Evolutionary conservation across 1,140 invertebrate genomes (phyloP).

Genomic region (Hyles vespertilio): DNA sequence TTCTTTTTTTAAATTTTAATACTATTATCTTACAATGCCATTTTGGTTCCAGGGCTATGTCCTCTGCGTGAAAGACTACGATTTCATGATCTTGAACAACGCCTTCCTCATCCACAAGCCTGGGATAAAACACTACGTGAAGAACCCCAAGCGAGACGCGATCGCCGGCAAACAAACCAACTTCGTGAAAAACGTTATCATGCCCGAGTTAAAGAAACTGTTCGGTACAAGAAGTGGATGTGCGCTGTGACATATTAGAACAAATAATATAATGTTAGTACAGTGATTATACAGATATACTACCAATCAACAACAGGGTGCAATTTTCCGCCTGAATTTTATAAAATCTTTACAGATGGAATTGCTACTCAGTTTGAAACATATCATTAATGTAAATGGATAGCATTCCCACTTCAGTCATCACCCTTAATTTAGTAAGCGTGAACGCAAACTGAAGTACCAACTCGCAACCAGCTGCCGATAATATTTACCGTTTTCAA

Average conservation of each 20-base stretch:
- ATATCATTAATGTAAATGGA: slow-evolving; percentile 20
- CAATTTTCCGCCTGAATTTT: slow-evolving; percentile 20
- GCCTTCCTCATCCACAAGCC: slow-evolving; percentile 92
- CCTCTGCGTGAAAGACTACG: slow-evolving; percentile 90
- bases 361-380: slow-evolving; percentile 21
- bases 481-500: too few species aligned
- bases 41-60: slow-evolving; percentile 85
- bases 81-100: slow-evolving; percentile 93
- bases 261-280: background rate
- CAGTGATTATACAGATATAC: background rate
- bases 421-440: too few species aligned
- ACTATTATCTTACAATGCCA: background rate
- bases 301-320: slow-evolving; percentile 19
- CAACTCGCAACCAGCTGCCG: too few species aligned
- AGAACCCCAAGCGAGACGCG: slow-evolving; percentile 84
- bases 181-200: slow-evolving; percentile 87
- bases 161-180: slow-evolving; percentile 86
- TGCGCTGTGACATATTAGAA: slow-evolving; percentile 80
- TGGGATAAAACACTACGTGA: slow-evolving; percentile 88
- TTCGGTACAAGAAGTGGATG: slow-evolving; percentile 89
- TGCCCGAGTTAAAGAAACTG: slow-evolving; percentile 88
- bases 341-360: slow-evolving; percentile 19
- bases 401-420: too few species aligned
- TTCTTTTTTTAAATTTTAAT: too few species aligned
- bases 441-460: too few species aligned